Base-by-base conservation (phyloP, 2,113 vertebrate species). In the Microtus oregoni region DNA sequence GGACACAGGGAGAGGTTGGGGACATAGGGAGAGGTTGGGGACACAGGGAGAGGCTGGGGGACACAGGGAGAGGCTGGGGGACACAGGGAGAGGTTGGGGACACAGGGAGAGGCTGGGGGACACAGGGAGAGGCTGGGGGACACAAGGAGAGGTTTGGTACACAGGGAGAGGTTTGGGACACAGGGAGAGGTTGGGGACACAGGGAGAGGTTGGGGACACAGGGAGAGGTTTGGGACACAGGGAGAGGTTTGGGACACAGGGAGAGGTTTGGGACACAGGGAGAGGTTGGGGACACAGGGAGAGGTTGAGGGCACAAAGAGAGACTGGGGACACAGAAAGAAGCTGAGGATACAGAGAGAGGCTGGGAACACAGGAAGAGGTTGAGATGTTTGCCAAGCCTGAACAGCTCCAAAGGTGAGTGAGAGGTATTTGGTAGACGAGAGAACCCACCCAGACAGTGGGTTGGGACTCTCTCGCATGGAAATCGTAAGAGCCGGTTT, bases 381-480 rank as follows among this genome's bases (percentile, higher is more conserved):
- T 83, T 20, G 50, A n/a, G 82, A 89, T 82, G 38, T n/a, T 24
- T n/a, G 65, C 61, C 61, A 81, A 78, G 72, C 44, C 91, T 28
- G 67, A 92, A 76, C 11, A 63, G 38, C 72, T 82, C 13, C 0
- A 14, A 47, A n/a, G 63, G 58, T 2, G 24, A 17, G 68, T 14
- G 24, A 32, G 13, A 35, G n/a, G 32, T 30, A 17, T 38, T 68
- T 32, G 47, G 70, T 10, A 73, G 38, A 14, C 4, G 52, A 68
- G 75, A 28, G 20, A 9, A 38, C 26, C 41, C 1, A 14, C 32
- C n/a, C 0, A 14, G 1, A 26, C 68, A 61, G 73, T 47, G 3
- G 0, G 1, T 4, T 44, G 44, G 28, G 28, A 50, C 0, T 12
- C 72, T 15, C 55, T 35, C 7, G 11, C 3, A 32, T 7, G 12